Evolutionary conservation across 2,113 vertebrate species (phyloP).

Genomic region (Hypocryptadius cinnamomeus): DNA sequence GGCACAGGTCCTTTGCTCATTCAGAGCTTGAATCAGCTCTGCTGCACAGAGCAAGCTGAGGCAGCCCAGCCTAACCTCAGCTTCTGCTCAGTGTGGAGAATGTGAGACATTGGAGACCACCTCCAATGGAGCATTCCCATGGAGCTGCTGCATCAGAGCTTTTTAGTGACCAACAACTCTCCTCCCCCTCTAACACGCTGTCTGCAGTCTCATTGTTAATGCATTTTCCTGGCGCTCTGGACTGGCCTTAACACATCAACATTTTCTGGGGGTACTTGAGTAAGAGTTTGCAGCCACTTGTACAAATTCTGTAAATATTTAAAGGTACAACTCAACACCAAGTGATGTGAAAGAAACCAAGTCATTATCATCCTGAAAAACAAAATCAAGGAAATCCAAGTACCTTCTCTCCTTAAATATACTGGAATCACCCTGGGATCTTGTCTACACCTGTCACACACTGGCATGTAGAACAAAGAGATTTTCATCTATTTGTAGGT

Average conservation of each 20-base stretch:
- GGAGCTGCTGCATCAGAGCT: neutral
- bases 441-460: neutral
- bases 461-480: neutral
- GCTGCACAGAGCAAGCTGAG: neutral
- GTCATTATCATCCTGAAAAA: neutral
- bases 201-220: neutral
- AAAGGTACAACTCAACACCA: neutral
- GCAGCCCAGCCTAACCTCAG: neutral
- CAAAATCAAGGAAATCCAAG: neutral
- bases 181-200: neutral
- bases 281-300: neutral
- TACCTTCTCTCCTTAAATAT: neutral
- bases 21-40: neutral
- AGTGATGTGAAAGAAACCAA: neutral
- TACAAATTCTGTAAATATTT: neutral
- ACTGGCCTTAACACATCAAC: neutral
- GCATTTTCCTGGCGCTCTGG: neutral
- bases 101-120: neutral
- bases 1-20: neutral
- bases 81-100: neutral
- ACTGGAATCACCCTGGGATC: neutral
- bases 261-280: fast-evolving
- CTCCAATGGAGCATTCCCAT: neutral
- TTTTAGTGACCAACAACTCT: neutral
- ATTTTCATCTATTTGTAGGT: neutral